These are phyloP conservation scores for Morone chrysops DNA, from an alignment of 2,113 vertebrate species.

Conservation along the genomic window DNA sequence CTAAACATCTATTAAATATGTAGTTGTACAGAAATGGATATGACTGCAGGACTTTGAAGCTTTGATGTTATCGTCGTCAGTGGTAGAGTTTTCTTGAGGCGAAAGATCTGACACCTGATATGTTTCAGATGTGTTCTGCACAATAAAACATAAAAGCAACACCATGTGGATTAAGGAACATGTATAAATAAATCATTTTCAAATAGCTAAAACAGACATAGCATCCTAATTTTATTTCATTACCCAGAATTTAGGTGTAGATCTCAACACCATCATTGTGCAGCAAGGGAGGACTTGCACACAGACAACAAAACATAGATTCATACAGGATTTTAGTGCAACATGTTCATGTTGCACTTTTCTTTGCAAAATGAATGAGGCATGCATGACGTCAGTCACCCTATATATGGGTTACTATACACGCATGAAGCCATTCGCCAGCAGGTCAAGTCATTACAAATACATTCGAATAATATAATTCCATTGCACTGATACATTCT, in stretches of 20 bases:
- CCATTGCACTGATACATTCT: too few species aligned
- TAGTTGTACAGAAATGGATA: slow-evolving; percentile 36
- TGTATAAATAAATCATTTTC: background rate
- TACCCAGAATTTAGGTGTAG: too few species aligned
- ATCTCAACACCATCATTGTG: background rate
- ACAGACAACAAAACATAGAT: too few species aligned
- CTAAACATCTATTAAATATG: slow-evolving; percentile 63
- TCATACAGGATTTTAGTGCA: too few species aligned
- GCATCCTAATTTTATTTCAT: background rate
- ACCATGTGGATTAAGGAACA: too few species aligned
- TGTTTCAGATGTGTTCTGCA: background rate
- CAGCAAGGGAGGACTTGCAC: background rate
- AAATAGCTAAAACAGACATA: background rate
- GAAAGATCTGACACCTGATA: slow-evolving; percentile 29
- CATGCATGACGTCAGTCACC: too few species aligned
- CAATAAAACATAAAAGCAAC: slow-evolving; percentile 12
- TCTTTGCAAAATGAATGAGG: too few species aligned
- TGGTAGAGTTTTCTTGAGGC: slow-evolving; percentile 24
- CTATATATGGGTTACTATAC: too few species aligned
- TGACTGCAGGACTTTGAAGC: slow-evolving; percentile 47
- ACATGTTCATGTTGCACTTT: too few species aligned
- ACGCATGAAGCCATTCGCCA: too few species aligned
- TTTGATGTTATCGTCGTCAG: slow-evolving; percentile 42
- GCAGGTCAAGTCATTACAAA: too few species aligned
- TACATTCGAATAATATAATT: too few species aligned